These are phyloP conservation scores for Lucilia sericata DNA, from an alignment of 1,140 invertebrate genomes.

Conservation along the genomic window DNA sequence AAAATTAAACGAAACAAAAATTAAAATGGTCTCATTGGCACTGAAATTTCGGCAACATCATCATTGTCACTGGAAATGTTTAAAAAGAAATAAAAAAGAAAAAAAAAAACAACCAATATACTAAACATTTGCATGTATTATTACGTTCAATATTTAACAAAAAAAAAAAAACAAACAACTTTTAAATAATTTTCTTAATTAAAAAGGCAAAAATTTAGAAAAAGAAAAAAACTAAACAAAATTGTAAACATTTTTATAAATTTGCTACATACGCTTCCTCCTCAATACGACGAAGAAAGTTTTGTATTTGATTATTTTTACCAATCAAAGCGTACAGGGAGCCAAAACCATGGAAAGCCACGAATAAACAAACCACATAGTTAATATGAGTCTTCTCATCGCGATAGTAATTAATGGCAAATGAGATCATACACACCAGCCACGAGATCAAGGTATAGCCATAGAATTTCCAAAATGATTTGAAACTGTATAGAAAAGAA, in stretches of 20 bases:
- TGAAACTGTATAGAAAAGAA: slow-evolving; percentile 46
- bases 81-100: not conserved
- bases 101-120: not conserved
- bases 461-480: slow-evolving; percentile 64
- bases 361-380: slow-evolving; percentile 60
- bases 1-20: too few relatives aligned
- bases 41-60: slow-evolving; percentile 32
- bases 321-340: slow-evolving; percentile 60
- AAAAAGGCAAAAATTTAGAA: not conserved
- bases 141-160: not conserved
- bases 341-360: slow-evolving; percentile 61
- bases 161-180: not conserved
- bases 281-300: slow-evolving; percentile 60
- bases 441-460: slow-evolving; percentile 57
- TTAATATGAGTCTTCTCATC: slow-evolving; percentile 59
- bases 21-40: slow-evolving; percentile 29
- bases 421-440: slow-evolving; percentile 58
- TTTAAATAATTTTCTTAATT: not conserved
- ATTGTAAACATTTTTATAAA: not conserved
- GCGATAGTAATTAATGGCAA: slow-evolving; percentile 61
- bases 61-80: slow-evolving; percentile 2
- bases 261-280: slow-evolving; percentile 55
- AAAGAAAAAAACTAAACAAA: not conserved
- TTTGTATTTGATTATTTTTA: slow-evolving; percentile 61
- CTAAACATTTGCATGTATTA: not conserved